These are phyloP conservation scores for Antedon mediterranea DNA, from an alignment of 53 echinoderm and acorn worm species.

Conservation along the genomic window DNA sequence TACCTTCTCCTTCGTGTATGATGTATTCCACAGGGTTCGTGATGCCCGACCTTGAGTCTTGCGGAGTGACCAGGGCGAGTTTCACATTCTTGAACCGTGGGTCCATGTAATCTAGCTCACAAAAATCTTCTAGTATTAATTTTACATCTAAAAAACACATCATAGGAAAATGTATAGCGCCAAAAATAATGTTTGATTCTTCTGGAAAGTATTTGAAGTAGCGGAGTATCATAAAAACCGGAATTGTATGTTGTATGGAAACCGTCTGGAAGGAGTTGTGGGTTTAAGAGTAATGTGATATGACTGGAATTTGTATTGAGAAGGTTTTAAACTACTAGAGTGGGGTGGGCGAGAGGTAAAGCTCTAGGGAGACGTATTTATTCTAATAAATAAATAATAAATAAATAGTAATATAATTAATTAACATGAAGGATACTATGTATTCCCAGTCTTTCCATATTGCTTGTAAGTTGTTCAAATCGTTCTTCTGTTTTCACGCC, in stretches of 20 bases:
- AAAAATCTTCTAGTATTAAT: conserved; percentile 54
- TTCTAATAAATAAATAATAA: no score
- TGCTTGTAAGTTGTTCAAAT: conserved; percentile 39
- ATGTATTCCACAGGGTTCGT: conserved; percentile 88
- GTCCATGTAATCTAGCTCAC: conserved; percentile 47
- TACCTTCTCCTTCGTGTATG: conserved; percentile 82
- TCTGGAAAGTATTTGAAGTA: no score
- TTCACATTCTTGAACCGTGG: conserved; percentile 75
- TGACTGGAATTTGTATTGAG: no score
- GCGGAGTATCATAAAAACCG: not conserved
- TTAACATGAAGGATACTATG: conserved; percentile 97
- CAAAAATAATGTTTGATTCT: no score
- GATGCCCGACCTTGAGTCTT: conserved; percentile 70
- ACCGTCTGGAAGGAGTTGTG: no score
- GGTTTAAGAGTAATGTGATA: no score
- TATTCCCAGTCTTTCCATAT: conserved; percentile 40
- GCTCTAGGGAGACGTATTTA: no score
- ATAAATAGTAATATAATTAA: no score
- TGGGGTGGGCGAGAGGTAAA: no score
- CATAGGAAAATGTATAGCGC: not conserved
- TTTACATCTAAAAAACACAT: conserved; percentile 44
- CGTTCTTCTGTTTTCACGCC: conserved; percentile 56
- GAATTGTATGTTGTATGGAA: no score
- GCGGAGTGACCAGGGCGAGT: conserved; percentile 66
- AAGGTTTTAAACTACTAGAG: no score